These are phyloP conservation scores for Sinocyclocheilus maitianheensis DNA, from an alignment of 2,113 vertebrate genomes.

Conservation along the genomic window DNA sequence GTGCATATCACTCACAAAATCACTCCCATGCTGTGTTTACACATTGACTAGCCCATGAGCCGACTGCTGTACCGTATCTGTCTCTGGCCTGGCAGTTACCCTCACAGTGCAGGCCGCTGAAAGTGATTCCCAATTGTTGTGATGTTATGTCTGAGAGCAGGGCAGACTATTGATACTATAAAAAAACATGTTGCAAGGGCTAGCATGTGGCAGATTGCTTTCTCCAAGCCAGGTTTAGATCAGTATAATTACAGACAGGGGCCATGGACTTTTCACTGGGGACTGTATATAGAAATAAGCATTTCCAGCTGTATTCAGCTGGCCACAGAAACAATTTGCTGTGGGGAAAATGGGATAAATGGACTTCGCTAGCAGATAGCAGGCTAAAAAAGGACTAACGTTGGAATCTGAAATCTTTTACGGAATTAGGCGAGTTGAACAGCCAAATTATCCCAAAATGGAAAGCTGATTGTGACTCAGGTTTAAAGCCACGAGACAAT, in stretches of 20 bases:
- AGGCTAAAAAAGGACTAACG: conserved; percentile 1
- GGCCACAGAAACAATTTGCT: conserved; percentile 81
- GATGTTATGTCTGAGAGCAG: conserved; percentile 77
- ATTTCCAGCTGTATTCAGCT: conserved; percentile 79
- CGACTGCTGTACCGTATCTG: neutral
- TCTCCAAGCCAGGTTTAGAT: conserved; percentile 69
- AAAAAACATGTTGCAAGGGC: conserved; percentile 70
- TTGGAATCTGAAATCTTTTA: conserved; percentile 38
- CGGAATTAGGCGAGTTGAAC: neutral
- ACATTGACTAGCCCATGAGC: conserved; percentile 26
- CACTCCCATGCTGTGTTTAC: neutral
- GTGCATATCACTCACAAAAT: conserved; percentile 1
- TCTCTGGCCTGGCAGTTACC: neutral
- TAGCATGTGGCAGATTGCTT: conserved; percentile 77
- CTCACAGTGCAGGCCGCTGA: conserved; percentile 47
- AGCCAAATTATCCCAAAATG: neutral
- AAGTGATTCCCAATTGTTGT: conserved; percentile 73
- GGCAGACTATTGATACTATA: conserved; percentile 67
- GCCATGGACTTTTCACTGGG: conserved; percentile 76
- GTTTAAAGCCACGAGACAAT: neutral
- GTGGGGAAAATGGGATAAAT: conserved; percentile 73
- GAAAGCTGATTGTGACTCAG: neutral
- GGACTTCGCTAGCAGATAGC: conserved; percentile 53
- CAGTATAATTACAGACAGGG: conserved; percentile 73
- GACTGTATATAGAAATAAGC: conserved; percentile 80